Base-by-base conservation (phyloP, 2,888 invertebrate genomes). In the Horisme vitalbata region DNA sequence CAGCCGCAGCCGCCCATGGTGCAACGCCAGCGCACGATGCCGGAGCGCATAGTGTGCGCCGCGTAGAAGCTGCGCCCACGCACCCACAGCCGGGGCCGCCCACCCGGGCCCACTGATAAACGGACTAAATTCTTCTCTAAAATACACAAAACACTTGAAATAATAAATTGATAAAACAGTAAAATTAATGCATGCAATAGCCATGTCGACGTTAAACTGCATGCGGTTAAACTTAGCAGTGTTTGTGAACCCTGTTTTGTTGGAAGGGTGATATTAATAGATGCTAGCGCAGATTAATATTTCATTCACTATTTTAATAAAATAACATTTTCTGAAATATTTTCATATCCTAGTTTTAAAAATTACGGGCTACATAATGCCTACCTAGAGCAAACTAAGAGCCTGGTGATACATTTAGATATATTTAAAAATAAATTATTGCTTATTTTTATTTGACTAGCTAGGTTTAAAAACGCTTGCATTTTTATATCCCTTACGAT, bases 1-100 rank as follows among this genome's bases (percentile, higher is more conserved):
- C 88, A 89, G 14, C 86, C 86, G 55, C 88, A 89, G 32, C 88
- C 88, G 41, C 88, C 88, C 88, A 89, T 88, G 1, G 88, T 89
- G 65, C 88, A 89, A 0, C 88, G 81, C 88, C 88, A 88, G 52
- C 88, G 85, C 41, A 88, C 88, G 9, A 87, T 79, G 30, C 88
- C 88, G 4, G 88, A 89, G 31, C 88, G 82, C 88, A 89, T 89
- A 6, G 88, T 89, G 61, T 89, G 88, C 48, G 88, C 88, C 39
- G 87, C 87, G 69, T 89, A 89, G 65, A 89, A 89, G 56, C 88
- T 89, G 62, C 86, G 84, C 41, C 88, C 88, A 55, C 83, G 79
- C 57, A 88, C 87, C 88, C 88, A 88, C 30, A 89, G 70, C 51
- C 89, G 77, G 44, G 88, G 88, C 53, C 88, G 76, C 23, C 88